Percentiles rank a stretch among this genome's conserved stretches.
These are phyloP conservation scores for Triplophysa bombifrons DNA, from an alignment of 2,797 vertebrate species.

Conservation along the genomic window DNA sequence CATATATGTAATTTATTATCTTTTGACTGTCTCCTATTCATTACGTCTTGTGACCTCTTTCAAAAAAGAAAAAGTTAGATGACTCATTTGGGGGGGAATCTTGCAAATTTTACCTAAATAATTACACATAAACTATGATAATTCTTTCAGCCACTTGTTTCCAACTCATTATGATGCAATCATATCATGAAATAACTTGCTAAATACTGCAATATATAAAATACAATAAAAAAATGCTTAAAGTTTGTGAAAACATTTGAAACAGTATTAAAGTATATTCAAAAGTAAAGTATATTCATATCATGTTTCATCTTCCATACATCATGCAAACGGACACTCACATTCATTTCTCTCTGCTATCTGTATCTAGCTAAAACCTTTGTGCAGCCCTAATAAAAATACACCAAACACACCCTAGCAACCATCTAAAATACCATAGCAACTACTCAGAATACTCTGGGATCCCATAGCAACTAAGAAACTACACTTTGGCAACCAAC, in stretches of 20 bases:
- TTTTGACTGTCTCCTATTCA: background rate
- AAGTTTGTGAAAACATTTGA: background rate
- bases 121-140: too few relatives aligned
- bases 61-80: too few relatives aligned
- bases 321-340: too few relatives aligned
- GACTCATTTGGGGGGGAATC: too few relatives aligned
- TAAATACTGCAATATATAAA: too few relatives aligned
- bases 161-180: too few relatives aligned
- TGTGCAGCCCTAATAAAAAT: background rate
- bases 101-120: too few relatives aligned
- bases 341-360: too few relatives aligned
- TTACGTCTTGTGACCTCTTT: background rate
- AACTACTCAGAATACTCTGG: background rate
- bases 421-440: background rate
- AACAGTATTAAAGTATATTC: background rate
- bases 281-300: background rate
- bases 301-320: background rate
- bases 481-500: background rate
- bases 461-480: background rate
- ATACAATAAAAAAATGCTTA: too few relatives aligned
- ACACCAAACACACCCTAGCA: background rate
- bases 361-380: too few relatives aligned
- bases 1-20: conserved; percentile 43
- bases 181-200: too few relatives aligned
- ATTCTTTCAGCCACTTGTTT: too few relatives aligned